phyloP scores from a whole-genome alignment of 1,140 invertebrate genomes.

The Sminthurides bifidus region DNA sequence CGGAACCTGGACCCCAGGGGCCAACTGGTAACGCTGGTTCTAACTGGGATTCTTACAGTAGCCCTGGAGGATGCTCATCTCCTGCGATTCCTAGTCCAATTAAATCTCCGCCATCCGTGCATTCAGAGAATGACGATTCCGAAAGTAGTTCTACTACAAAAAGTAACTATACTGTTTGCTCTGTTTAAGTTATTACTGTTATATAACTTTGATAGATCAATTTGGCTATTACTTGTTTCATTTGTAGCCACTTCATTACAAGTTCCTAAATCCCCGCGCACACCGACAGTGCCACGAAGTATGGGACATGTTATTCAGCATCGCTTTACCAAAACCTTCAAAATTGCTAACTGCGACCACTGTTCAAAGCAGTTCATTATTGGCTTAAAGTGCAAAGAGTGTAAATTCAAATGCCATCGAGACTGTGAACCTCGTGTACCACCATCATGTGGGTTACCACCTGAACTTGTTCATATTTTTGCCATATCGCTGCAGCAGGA shows the following conservation, averaged over 20 bases:
- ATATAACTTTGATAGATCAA: not conserved
- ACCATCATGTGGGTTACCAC: slow-evolving; percentile 77
- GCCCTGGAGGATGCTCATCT: slow-evolving; percentile 2
- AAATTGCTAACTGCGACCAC: slow-evolving; percentile 77
- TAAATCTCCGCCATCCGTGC: slow-evolving; percentile 11
- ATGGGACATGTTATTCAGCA: slow-evolving; percentile 88
- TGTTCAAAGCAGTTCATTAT: slow-evolving; percentile 86
- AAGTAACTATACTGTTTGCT: not conserved
- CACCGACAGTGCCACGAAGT: slow-evolving; percentile 48
- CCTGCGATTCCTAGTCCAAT: slow-evolving; percentile 19
- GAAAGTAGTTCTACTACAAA: slow-evolving; percentile 36
- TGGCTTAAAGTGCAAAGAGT: slow-evolving; percentile 83
- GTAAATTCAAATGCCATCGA: slow-evolving; percentile 86
- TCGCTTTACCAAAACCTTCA: slow-evolving; percentile 76
- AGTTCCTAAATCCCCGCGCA: slow-evolving; percentile 62
- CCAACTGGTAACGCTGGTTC: slow-evolving; percentile 13
- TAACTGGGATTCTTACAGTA: slow-evolving; percentile 11
- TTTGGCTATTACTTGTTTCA: not conserved
- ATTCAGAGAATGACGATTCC: slow-evolving; percentile 43
- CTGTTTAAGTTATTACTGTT: not conserved
- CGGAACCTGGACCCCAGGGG: slow-evolving; percentile 51
- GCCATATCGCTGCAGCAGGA: slow-evolving; percentile 23
- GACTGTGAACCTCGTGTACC: slow-evolving; percentile 84
- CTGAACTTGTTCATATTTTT: slow-evolving; percentile 65
- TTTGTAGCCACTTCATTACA: slow-evolving; percentile 40